phyloP scores from a whole-genome alignment of 2,888 invertebrate genomes.

The Sminthurides aquaticus region DNA sequence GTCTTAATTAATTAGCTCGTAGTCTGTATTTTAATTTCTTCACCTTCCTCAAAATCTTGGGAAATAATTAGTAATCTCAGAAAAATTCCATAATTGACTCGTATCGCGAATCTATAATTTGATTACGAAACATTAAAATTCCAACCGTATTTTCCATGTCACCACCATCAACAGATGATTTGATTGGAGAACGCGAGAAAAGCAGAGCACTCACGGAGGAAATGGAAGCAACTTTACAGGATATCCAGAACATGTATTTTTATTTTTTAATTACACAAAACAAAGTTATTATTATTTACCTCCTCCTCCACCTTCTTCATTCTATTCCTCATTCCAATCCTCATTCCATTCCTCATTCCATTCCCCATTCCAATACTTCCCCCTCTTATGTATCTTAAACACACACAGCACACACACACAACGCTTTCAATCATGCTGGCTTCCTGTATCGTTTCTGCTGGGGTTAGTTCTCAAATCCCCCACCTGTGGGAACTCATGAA shows the following conservation, averaged over 20 bases:
- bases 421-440: background rate
- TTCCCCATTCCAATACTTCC: background rate
- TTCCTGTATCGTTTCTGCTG: background rate
- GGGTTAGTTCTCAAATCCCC: background rate
- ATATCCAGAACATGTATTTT: constrained; percentile 95
- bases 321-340: background rate
- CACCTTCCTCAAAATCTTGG: too few species aligned
- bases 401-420: background rate
- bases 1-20: too few species aligned
- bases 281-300: constrained; percentile 3
- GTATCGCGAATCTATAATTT: too few species aligned
- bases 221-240: constrained; percentile 97
- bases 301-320: background rate
- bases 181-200: constrained; percentile 88
- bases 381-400: too few species aligned
- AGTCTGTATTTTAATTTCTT: too few species aligned
- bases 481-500: too few species aligned
- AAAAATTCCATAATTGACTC: too few species aligned
- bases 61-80: too few species aligned
- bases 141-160: background rate
- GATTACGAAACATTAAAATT: too few species aligned
- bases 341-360: background rate
- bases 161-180: constrained; percentile 66
- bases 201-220: constrained; percentile 94
- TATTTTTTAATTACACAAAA: constrained; percentile 21